Conservation (phyloP, 2,113 vertebrate genomes). For the Terrapene triunguis region DNA sequence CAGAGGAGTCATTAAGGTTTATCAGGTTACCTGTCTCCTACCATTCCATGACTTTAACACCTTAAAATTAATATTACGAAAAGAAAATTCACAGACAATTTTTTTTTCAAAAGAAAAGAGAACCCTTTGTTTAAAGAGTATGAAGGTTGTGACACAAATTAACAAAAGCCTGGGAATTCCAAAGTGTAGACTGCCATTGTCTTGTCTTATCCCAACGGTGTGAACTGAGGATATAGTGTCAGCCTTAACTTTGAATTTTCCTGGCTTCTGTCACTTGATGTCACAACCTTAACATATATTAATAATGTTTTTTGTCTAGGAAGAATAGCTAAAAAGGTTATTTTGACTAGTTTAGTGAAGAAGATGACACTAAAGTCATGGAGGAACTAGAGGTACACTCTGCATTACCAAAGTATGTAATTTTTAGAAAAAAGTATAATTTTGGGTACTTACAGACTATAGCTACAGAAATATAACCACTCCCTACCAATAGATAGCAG, state of each 20-base stretch:
- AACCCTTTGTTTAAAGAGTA: not conserved
- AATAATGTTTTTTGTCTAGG: constrained; percentile 68
- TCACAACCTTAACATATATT: constrained; percentile 70
- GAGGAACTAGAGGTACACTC: constrained; percentile 58
- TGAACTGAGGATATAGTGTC: constrained; percentile 48
- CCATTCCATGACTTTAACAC: not conserved
- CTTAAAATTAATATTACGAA: not conserved
- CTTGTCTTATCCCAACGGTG: constrained; percentile 9
- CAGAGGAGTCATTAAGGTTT: not conserved
- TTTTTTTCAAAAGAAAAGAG: not conserved
- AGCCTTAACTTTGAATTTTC: constrained; percentile 57
- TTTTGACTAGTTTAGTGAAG: constrained; percentile 79
- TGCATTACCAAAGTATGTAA: constrained; percentile 65
- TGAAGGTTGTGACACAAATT: constrained; percentile 31
- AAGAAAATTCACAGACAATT: not conserved
- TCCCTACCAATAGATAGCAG: constrained; percentile 41
- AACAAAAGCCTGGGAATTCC: constrained; percentile 62
- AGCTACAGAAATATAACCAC: constrained; percentile 51
- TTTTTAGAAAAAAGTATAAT: constrained; percentile 48
- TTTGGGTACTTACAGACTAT: constrained; percentile 49
- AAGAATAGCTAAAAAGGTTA: constrained; percentile 75
- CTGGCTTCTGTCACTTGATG: constrained; percentile 60
- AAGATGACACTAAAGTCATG: constrained; percentile 65
- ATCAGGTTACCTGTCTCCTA: not conserved
- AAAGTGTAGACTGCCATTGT: constrained; percentile 42